Conservation (phyloP, 2,797 vertebrate genomes). For the Amazonetta brasiliensis region DNA sequence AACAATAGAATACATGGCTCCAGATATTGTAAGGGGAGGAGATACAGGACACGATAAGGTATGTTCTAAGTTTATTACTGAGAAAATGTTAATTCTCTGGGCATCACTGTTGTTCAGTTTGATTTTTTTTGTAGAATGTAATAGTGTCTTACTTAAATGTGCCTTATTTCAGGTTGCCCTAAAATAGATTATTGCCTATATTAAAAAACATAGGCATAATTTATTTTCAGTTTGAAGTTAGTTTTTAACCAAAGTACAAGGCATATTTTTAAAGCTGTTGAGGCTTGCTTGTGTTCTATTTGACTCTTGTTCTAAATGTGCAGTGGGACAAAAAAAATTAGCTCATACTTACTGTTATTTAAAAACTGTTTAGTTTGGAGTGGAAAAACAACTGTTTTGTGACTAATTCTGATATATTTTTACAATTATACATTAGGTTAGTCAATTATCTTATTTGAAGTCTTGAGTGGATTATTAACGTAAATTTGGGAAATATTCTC, state of each 20-base stretch:
- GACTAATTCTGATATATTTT: not conserved
- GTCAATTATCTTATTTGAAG: not conserved
- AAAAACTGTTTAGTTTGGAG: not conserved
- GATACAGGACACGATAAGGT: constrained; percentile 97
- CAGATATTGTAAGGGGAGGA: constrained; percentile 96
- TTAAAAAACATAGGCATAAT: not conserved
- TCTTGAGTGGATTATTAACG: not conserved
- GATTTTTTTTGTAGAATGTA: not conserved
- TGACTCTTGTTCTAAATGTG: not conserved
- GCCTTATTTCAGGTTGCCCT: not conserved
- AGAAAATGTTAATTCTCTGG: not conserved
- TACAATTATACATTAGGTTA: not conserved
- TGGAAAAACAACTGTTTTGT: not conserved
- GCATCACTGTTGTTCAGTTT: not conserved
- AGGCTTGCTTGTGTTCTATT: not conserved
- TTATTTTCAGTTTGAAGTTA: not conserved
- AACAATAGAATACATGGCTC: constrained; percentile 99
- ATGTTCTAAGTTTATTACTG: constrained; percentile 15
- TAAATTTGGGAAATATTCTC: not conserved
- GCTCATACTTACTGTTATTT: not conserved
- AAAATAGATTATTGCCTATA: not conserved
- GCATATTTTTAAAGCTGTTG: not conserved
- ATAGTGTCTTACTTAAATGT: not conserved
- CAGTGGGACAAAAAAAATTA: not conserved
- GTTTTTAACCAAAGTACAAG: not conserved